These are phyloP conservation scores for Epistrophe grossulariae DNA, from an alignment of 2,888 invertebrate species.

Conservation along the genomic window DNA sequence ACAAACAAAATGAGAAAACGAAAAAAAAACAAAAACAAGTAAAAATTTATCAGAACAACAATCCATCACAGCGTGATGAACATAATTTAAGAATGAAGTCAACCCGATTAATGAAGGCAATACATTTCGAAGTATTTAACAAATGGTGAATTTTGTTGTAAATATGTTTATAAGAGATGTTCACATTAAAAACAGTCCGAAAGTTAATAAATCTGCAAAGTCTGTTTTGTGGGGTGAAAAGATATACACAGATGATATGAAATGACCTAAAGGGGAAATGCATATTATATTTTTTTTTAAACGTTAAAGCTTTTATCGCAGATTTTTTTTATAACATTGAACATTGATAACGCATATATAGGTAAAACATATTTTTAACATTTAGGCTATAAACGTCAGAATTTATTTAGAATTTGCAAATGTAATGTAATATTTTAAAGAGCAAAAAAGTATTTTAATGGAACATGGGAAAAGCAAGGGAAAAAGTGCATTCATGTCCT, in stretches of 20 bases:
- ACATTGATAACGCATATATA: not conserved
- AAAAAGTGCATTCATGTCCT: too few species aligned
- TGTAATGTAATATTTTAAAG: too few species aligned
- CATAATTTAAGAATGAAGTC: constrained; percentile 53
- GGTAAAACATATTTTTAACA: not conserved
- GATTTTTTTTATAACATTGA: not conserved
- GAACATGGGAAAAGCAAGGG: too few species aligned
- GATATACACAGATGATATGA: not conserved
- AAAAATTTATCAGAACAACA: constrained; percentile 1
- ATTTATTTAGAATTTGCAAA: not conserved
- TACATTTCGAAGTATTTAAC: constrained; percentile 43
- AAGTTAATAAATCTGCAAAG: constrained; percentile 12
- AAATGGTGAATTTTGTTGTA: constrained; percentile 33
- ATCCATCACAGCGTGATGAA: constrained; percentile 52
- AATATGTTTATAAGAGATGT: constrained; percentile 9
- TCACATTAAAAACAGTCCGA: constrained; percentile 28
- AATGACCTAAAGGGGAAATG: not conserved
- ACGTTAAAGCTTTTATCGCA: not conserved
- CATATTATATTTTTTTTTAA: not conserved
- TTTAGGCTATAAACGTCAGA: not conserved
- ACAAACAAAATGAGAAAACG: not conserved
- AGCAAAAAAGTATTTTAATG: too few species aligned
- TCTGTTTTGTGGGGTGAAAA: not conserved
- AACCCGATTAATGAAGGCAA: constrained; percentile 26
- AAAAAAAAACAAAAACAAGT: not conserved